A percentile compares a stretch with the other conserved stretches of the same genome.
Evolutionary conservation across 2,113 vertebrate genomes (phyloP).

Genomic region (Sapayoa aenigma): DNA sequence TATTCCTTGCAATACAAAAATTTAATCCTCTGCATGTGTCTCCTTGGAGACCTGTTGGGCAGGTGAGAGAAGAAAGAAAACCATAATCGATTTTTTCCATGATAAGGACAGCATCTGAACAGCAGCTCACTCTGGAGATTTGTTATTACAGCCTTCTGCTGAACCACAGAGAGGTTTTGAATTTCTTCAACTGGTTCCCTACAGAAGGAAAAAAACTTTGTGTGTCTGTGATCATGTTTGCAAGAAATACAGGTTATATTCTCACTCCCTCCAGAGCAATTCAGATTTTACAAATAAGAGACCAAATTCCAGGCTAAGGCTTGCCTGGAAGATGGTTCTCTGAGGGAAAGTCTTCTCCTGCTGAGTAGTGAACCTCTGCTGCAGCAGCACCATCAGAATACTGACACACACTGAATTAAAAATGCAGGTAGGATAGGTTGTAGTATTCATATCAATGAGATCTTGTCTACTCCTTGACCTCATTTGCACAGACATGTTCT

Average conservation of each 20-base stretch:
- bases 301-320: not conserved
- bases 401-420: not conserved
- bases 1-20: not conserved
- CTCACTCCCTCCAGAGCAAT: not conserved
- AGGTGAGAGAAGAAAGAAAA: not conserved
- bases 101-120: not conserved
- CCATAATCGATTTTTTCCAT: not conserved
- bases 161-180: not conserved
- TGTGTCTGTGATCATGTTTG: not conserved
- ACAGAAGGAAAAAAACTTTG: not conserved
- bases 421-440: not conserved
- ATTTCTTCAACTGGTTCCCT: not conserved
- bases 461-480: not conserved
- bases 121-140: not conserved
- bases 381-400: not conserved
- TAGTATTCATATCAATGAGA: not conserved
- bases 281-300: not conserved
- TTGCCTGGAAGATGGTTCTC: not conserved
- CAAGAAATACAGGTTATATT: not conserved
- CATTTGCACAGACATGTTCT: not conserved
- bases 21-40: not conserved
- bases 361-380: fast-evolving
- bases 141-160: not conserved
- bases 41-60: not conserved
- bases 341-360: not conserved